phyloP scores from a whole-genome alignment of 2,797 vertebrate genomes.

The Hozukius guyotensis region DNA sequence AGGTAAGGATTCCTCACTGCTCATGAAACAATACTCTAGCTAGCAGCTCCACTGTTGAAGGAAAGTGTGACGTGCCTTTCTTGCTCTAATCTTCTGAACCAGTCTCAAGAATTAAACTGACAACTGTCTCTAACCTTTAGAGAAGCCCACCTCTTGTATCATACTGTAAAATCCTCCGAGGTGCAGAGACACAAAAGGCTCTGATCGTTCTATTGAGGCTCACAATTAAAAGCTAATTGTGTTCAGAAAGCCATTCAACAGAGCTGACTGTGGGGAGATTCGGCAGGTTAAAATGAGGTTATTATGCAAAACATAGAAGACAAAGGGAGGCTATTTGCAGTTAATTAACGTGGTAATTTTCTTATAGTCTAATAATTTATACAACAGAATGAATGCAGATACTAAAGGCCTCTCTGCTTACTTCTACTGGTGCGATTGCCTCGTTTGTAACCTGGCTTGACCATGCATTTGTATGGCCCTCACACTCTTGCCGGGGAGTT shows the following conservation, averaged over 20 bases:
- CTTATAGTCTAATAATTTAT: constrained; percentile 51
- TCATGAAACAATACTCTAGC: neutral
- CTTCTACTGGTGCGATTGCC: neutral
- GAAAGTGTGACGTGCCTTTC: neutral
- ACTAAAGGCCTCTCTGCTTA: neutral
- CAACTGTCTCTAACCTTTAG: neutral
- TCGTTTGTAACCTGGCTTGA: constrained; percentile 15
- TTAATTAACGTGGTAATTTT: constrained; percentile 67
- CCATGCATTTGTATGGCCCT: constrained; percentile 27
- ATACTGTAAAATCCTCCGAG: neutral
- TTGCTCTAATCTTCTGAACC: neutral
- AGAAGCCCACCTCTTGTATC: neutral
- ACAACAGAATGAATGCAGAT: neutral
- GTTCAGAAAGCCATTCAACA: constrained; percentile 29
- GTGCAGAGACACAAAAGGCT: constrained; percentile 22
- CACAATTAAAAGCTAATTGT: constrained; percentile 55
- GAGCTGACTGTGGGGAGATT: constrained; percentile 33
- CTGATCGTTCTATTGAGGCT: constrained; percentile 21
- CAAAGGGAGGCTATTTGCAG: constrained; percentile 62
- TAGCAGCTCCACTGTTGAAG: neutral
- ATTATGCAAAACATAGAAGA: constrained; percentile 65
- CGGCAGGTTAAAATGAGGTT: constrained; percentile 58
- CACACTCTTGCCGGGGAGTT: constrained; percentile 32
- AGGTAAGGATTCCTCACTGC: neutral
- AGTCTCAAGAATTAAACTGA: neutral